A percentile compares a stretch with the other conserved stretches of the same genome.
Evolutionary conservation across 2,888 invertebrate species (phyloP).

Genomic region (Hartigia nigra): DNA sequence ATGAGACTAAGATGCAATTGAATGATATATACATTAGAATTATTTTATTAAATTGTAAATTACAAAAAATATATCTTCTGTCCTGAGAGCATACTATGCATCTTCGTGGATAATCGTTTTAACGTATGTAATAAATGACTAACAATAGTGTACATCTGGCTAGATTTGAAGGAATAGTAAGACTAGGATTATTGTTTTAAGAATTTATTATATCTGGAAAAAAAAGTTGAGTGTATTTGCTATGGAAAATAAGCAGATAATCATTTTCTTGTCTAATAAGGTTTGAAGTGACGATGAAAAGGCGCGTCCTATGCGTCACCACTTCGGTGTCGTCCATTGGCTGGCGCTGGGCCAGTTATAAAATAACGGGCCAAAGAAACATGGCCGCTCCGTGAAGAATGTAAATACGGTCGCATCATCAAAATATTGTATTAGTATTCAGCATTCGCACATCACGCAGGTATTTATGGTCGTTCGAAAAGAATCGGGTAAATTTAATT

Average conservation of each 20-base stretch:
- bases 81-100: not conserved
- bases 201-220: not conserved
- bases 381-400: constrained; percentile 12
- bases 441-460: not conserved
- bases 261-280: not conserved
- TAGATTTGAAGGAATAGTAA: not conserved
- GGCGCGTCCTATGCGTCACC: not conserved
- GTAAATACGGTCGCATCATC: constrained; percentile 19
- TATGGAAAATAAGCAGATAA: not conserved
- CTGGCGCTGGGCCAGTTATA: not conserved
- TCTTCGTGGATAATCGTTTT: not conserved
- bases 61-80: not conserved
- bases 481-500: not conserved
- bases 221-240: not conserved
- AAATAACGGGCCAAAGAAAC: not conserved
- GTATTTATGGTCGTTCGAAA: not conserved
- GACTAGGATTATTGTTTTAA: not conserved
- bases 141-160: not conserved
- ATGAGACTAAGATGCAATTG: not conserved
- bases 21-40: not conserved
- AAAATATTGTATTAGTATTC: constrained; percentile 12
- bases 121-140: not conserved
- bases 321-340: not conserved
- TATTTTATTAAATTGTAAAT: not conserved
- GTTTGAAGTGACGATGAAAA: not conserved